phyloP scores from a whole-genome alignment of 2,797 vertebrate genomes.

The Sebastiscus albofasciatus region DNA sequence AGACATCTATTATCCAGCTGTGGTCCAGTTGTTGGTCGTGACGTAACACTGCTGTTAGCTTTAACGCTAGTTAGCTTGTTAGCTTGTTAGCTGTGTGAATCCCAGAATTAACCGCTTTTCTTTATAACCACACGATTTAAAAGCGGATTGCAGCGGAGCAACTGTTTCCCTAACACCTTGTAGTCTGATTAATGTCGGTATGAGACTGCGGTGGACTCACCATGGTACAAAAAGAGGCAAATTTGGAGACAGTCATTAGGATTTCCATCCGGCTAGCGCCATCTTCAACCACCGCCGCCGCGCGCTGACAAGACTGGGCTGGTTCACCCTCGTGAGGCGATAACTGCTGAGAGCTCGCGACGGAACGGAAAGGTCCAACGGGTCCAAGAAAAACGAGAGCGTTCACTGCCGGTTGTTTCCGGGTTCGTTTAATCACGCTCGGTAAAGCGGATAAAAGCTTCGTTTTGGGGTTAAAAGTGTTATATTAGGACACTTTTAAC shows the following conservation, averaged over 20 bases:
- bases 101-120: conserved; percentile 25
- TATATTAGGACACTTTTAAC: accelerated
- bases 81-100: conserved; percentile 64
- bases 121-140: conserved; percentile 47
- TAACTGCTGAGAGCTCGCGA: conserved; percentile 55
- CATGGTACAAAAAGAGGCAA: conserved; percentile 99
- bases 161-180: neutral
- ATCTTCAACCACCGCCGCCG: conserved; percentile 90
- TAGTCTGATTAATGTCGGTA: neutral
- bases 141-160: neutral
- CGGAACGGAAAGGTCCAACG: conserved; percentile 10
- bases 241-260: conserved; percentile 99
- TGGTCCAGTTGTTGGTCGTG: conserved; percentile 38
- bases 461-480: accelerated
- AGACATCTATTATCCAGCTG: conserved; percentile 41
- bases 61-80: conserved; percentile 37
- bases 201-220: conserved; percentile 79
- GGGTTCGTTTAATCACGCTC: neutral
- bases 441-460: neutral
- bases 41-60: conserved; percentile 57
- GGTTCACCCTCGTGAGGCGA: conserved; percentile 63
- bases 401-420: conserved; percentile 27
- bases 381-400: conserved; percentile 27
- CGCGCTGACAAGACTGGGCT: conserved; percentile 78
- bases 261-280: conserved; percentile 99